Base-by-base conservation (phyloP, 2,113 vertebrate species). In the Orthochromis malagaraziensis region DNA sequence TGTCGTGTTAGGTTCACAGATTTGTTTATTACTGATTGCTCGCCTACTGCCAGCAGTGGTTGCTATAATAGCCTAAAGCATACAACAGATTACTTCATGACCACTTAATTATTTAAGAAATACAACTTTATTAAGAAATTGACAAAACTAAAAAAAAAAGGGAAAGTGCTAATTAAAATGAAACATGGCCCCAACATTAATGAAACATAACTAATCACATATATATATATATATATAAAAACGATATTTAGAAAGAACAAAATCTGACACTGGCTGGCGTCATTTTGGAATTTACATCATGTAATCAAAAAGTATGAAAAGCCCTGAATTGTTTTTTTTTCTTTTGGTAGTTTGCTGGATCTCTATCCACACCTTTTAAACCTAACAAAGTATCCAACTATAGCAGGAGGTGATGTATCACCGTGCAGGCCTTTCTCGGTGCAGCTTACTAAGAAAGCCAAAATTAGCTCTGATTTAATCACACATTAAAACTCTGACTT, bases 41-140 rank as follows among this genome's bases (percentile, higher is more conserved):
- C 79, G 7, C 29, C 26, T 35, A 53, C 13, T 53, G 58, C 55
- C 16, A 83, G 47, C 80, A 89, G 87, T 84, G 87, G 77, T 87
- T 68, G 26, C 40, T 60, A 26, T 83, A 68, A 84, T 14, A 70
- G 38, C n/a, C 38, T 88, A 60, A 45, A 51, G 75, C 49, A 84
- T 81, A 47, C 83, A 84, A 95, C 87, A 94, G 70, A 95, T 93
- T 90, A 82, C 79, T 83, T 92, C 90, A 94, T 54, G 91, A 94
- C 88, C 89, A 91, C 79, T 89, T 91, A 65, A 17, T 91, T 92
- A 93, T 90, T 95, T 92, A 94, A 93, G 90, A 96, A 96, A 95
- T 94, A 94, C 93, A 93, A 91, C 93, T 97, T 97, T 97, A 97
- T 97, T 97, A 95, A 95, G 94, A 96, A 96, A 96, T 95, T 95